Evolutionary conservation across 2,113 vertebrate species (phyloP).

Genomic region (Dissostichus mawsoni): DNA sequence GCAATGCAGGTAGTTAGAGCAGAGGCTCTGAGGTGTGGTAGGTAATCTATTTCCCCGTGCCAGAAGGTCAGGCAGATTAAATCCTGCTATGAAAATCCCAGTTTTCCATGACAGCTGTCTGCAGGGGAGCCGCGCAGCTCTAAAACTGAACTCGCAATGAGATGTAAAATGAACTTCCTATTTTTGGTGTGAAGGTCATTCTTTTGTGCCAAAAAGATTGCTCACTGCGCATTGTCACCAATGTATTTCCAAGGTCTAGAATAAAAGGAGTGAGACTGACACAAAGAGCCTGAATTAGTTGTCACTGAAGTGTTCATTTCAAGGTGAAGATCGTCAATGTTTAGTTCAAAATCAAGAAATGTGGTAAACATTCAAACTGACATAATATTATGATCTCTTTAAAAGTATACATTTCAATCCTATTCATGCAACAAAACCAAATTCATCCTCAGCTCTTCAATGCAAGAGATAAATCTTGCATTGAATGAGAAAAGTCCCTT

Average conservation of each 20-base stretch:
- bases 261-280: constrained; percentile 35
- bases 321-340: constrained; percentile 14
- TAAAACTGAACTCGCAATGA: constrained; percentile 77
- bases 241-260: constrained; percentile 27
- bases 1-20: constrained; percentile 60
- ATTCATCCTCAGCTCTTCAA: constrained; percentile 6
- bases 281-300: constrained; percentile 7
- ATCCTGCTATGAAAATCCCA: constrained; percentile 77
- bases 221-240: constrained; percentile 5
- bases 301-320: constrained; percentile 26
- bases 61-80: constrained; percentile 84
- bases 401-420: constrained; percentile 18
- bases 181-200: constrained; percentile 75
- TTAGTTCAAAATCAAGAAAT: not conserved
- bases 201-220: constrained; percentile 53
- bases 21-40: constrained; percentile 62
- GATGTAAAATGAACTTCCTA: constrained; percentile 81
- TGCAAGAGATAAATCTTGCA: constrained; percentile 6
- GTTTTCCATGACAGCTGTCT: constrained; percentile 77
- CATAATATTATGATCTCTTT: constrained; percentile 8
- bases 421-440: not conserved
- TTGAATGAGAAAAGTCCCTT: constrained; percentile 37
- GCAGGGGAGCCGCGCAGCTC: constrained; percentile 68
- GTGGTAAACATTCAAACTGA: constrained; percentile 7
- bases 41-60: constrained; percentile 77